Conservation (phyloP, 2,888 invertebrate genomes). For the Meliscaeva auricollis region DNA sequence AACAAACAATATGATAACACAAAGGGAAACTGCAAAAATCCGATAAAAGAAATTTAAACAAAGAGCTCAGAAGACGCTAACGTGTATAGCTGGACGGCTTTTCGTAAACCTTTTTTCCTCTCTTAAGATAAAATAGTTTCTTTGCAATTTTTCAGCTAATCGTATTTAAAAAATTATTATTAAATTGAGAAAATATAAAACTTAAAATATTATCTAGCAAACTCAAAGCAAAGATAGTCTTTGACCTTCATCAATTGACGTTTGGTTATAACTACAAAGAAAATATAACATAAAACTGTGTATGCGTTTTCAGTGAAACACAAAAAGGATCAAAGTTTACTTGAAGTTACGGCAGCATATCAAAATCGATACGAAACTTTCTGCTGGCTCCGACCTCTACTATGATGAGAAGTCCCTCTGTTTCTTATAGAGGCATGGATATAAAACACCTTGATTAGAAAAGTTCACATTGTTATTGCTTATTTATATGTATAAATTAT, state of each 20-base stretch:
- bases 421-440: conserved; percentile 33
- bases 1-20: conserved; percentile 57
- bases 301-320: conserved; percentile 53
- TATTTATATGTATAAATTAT: conserved; percentile 70
- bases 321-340: conserved; percentile 57
- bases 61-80: conserved; percentile 27
- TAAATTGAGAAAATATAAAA: neutral
- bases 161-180: conserved; percentile 5
- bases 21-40: conserved; percentile 55
- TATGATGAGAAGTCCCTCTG: conserved; percentile 22
- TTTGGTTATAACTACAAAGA: conserved; percentile 33
- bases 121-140: conserved; percentile 21
- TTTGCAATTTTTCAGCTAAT: neutral
- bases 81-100: conserved; percentile 5
- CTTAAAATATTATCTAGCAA: neutral
- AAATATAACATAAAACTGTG: conserved; percentile 29
- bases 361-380: conserved; percentile 63
- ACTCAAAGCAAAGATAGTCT: neutral
- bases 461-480: conserved; percentile 69
- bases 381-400: neutral
- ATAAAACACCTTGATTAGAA: conserved; percentile 71
- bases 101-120: conserved; percentile 21
- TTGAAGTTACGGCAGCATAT: conserved; percentile 53
- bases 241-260: conserved; percentile 17
- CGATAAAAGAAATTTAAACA: conserved; percentile 60